phyloP scores from a whole-genome alignment of 2,888 invertebrate genomes.

The Stenchaetothrips biformis region DNA sequence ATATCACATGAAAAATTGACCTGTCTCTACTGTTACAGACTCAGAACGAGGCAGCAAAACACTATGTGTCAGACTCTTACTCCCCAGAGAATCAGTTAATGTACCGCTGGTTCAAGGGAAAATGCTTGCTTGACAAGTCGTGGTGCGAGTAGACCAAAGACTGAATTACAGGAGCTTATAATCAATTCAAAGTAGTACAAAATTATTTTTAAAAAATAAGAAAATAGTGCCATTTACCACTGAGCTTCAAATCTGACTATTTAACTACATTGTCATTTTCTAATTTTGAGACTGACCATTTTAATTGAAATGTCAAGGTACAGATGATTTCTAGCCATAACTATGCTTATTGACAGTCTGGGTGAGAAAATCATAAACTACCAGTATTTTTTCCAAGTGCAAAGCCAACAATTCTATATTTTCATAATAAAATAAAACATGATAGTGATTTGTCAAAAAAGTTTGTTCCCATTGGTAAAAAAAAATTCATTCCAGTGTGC shows the following conservation, averaged over 20 bases:
- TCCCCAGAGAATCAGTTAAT: conserved; percentile 67
- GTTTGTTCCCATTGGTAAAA: background rate
- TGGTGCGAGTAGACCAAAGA: conserved; percentile 59
- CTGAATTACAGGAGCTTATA: background rate
- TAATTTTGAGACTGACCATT: no score
- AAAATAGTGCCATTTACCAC: background rate
- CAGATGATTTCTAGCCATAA: no score
- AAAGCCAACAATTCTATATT: background rate
- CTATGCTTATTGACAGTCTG: no score
- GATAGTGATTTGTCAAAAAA: background rate
- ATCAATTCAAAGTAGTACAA: background rate
- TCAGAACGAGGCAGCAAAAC: conserved; percentile 33
- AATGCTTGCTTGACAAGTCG: conserved; percentile 70
- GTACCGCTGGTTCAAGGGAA: conserved; percentile 81
- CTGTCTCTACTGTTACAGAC: conserved; percentile 35
- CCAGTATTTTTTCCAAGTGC: no score
- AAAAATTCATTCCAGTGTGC: background rate
- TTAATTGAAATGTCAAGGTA: no score
- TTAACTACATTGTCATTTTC: no score
- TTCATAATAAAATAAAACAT: background rate
- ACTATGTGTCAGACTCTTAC: conserved; percentile 50
- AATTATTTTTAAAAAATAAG: background rate
- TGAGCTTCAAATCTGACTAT: no score
- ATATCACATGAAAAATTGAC: conserved; percentile 25
- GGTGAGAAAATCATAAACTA: no score